phyloP scores from a whole-genome alignment of 2,888 invertebrate species.

The Monoplex corrugatus region DNA sequence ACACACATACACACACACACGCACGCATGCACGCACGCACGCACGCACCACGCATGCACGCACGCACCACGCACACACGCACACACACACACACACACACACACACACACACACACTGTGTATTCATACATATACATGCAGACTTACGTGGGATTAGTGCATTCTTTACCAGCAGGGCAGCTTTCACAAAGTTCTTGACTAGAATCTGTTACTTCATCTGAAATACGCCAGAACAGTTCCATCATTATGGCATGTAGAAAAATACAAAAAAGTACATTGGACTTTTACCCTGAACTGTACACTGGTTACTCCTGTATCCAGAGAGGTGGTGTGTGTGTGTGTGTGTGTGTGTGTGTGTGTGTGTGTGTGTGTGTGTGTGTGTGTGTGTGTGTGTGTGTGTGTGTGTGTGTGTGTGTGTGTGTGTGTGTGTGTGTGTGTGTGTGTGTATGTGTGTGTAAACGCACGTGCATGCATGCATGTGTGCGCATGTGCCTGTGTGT shows the following conservation, averaged over 20 bases:
- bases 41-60: background rate
- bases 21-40: background rate
- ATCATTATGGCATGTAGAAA: background rate
- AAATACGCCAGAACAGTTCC: slow-evolving; percentile 23
- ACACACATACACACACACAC: slow-evolving; percentile 25
- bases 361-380: too few relatives aligned
- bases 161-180: slow-evolving; percentile 75
- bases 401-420: too few relatives aligned
- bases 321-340: too few relatives aligned
- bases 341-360: too few relatives aligned
- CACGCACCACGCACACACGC: background rate
- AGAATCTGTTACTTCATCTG: slow-evolving; percentile 68
- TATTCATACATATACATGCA: background rate
- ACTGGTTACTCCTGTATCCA: too few relatives aligned
- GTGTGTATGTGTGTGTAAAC: too few relatives aligned
- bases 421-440: too few relatives aligned
- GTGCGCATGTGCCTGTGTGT: too few relatives aligned
- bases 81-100: slow-evolving; percentile 35
- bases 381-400: too few relatives aligned
- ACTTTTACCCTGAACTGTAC: too few relatives aligned
- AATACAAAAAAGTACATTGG: too few relatives aligned
- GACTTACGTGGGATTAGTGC: slow-evolving; percentile 74
- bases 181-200: slow-evolving; percentile 65
- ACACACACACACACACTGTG: slow-evolving; percentile 11
- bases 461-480: too few relatives aligned